These are phyloP conservation scores for Rhamphomyia laevipes DNA, from an alignment of 2,888 invertebrate species.

Conservation along the genomic window DNA sequence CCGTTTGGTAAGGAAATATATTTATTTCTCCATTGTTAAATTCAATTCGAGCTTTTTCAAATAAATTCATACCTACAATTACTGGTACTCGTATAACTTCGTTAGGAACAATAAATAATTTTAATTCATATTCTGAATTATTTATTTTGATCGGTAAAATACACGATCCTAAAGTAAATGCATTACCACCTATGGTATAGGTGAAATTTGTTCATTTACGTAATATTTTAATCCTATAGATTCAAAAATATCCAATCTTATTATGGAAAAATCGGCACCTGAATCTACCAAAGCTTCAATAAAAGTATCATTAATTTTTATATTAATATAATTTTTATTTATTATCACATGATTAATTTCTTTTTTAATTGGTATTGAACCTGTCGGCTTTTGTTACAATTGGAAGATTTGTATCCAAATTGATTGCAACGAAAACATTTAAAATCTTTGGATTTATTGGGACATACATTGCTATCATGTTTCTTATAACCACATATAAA, in stretches of 20 bases:
- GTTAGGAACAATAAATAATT: conserved; percentile 4
- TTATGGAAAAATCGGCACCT: conserved; percentile 8
- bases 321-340: too few species aligned
- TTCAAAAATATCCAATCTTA: conserved; percentile 4
- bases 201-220: neutral
- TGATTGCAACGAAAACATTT: too few species aligned
- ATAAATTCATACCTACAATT: conserved; percentile 4
- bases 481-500: conserved; percentile 4
- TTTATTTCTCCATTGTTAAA: neutral
- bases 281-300: too few species aligned
- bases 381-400: too few species aligned
- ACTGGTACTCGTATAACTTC: conserved; percentile 2
- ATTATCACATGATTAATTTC: too few species aligned
- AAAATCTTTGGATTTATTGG: conserved; percentile 5
- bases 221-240: neutral
- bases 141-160: neutral
- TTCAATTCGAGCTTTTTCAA: neutral
- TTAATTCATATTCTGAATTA: neutral
- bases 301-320: too few species aligned
- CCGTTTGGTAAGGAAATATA: neutral
- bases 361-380: too few species aligned
- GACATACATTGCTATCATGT: neutral
- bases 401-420: too few species aligned
- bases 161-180: neutral
- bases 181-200: neutral